phyloP scores from a whole-genome alignment of 2,888 invertebrate genomes.

The Orthosia cruda region DNA sequence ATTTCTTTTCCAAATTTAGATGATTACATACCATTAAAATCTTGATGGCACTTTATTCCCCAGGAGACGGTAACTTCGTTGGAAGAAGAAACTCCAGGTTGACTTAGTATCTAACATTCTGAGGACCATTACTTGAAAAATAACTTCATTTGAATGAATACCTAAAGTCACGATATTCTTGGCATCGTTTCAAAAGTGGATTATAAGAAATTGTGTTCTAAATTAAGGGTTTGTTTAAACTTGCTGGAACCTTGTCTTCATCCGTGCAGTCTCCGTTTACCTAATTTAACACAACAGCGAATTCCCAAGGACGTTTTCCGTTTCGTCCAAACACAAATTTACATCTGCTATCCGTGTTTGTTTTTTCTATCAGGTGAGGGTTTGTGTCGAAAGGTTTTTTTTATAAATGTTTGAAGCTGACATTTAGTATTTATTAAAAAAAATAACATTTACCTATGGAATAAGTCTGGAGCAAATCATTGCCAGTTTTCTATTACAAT shows the following conservation, averaged over 20 bases:
- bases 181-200: slow-evolving; percentile 35
- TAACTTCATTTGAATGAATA: slow-evolving; percentile 48
- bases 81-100: slow-evolving; percentile 50
- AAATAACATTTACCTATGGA: neutral
- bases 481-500: neutral
- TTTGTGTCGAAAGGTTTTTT: slow-evolving; percentile 15
- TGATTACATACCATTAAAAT: slow-evolving; percentile 58
- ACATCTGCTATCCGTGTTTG: slow-evolving; percentile 48
- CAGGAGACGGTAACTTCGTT: slow-evolving; percentile 43
- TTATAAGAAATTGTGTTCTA: slow-evolving; percentile 33
- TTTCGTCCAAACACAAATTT: slow-evolving; percentile 49
- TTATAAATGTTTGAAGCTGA: neutral
- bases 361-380: slow-evolving; percentile 40
- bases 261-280: slow-evolving; percentile 39
- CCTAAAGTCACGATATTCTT: slow-evolving; percentile 26
- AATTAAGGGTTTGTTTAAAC: slow-evolving; percentile 35
- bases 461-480: neutral
- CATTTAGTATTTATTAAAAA: slow-evolving; percentile 3
- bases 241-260: slow-evolving; percentile 15
- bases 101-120: slow-evolving; percentile 42
- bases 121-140: slow-evolving; percentile 41
- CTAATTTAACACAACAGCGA: slow-evolving; percentile 50
- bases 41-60: slow-evolving; percentile 44
- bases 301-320: slow-evolving; percentile 44
- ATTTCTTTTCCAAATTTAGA: slow-evolving; percentile 32